phyloP scores from a whole-genome alignment of 2,113 vertebrate species.

The Cavia aperea region DNA sequence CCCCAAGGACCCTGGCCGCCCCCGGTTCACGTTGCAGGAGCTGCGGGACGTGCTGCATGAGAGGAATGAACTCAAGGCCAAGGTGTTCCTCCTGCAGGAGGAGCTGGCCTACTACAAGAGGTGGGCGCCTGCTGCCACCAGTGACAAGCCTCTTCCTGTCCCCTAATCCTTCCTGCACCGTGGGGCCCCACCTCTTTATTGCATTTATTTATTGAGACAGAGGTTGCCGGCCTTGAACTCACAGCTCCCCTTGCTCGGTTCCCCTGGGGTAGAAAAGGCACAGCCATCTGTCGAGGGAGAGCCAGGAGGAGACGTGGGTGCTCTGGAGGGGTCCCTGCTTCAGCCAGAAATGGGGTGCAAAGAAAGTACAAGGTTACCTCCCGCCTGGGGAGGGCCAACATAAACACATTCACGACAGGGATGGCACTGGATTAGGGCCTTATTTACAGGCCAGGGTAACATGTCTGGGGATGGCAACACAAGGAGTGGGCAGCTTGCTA shows the following conservation, averaged over 20 bases:
- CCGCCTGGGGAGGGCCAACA: not conserved
- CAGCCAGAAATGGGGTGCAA: not conserved
- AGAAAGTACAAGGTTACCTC: not conserved
- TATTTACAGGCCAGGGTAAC: not conserved
- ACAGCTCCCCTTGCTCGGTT: not conserved
- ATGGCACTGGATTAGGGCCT: not conserved
- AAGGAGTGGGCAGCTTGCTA: not conserved
- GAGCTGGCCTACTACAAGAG: constrained; percentile 92
- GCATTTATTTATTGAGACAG: not conserved
- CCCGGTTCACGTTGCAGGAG: constrained; percentile 93
- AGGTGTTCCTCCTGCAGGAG: constrained; percentile 91
- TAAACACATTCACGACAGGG: not conserved
- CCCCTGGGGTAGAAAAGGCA: not conserved
- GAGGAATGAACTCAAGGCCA: constrained; percentile 91
- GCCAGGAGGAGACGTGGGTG: not conserved
- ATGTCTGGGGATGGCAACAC: not conserved
- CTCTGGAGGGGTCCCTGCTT: not conserved
- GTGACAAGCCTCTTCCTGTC: not conserved
- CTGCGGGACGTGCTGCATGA: constrained; percentile 91
- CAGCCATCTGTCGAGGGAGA: not conserved
- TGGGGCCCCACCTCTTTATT: not conserved
- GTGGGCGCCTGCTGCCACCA: constrained; percentile 65
- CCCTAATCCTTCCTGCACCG: not conserved
- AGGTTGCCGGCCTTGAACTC: not conserved
- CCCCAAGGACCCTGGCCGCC: constrained; percentile 90